phyloP scores from a whole-genome alignment of 2,888 invertebrate species.

The Frankliniella intonsa region DNA sequence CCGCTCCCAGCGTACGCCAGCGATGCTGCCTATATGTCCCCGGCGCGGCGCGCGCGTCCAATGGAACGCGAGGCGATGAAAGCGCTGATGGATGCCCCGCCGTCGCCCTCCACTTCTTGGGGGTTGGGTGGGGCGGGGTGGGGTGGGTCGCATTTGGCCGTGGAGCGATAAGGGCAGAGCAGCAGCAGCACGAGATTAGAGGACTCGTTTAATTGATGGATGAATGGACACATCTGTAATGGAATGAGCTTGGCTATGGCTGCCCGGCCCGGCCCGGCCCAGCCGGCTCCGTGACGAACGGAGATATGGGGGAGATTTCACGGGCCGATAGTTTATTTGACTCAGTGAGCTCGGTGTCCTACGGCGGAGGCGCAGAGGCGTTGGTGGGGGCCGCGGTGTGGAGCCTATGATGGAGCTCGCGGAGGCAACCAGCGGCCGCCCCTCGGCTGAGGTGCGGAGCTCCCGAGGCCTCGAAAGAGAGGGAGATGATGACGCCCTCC shows the following conservation, averaged over 20 bases:
- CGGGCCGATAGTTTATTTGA: constrained; percentile 3
- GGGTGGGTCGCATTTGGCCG: too few species aligned
- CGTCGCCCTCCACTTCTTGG: too few species aligned
- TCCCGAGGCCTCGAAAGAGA: too few species aligned
- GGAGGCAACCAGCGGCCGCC: too few species aligned
- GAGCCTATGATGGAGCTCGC: too few species aligned
- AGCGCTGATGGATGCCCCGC: constrained; percentile 7
- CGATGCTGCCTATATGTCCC: too few species aligned
- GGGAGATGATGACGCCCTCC: too few species aligned
- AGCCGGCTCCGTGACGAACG: not conserved
- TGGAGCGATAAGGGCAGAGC: not conserved
- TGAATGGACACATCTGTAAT: not conserved
- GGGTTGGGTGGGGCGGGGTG: too few species aligned
- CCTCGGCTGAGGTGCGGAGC: too few species aligned
- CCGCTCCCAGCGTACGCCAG: too few species aligned
- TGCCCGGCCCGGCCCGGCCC: not conserved
- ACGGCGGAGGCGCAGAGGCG: not conserved
- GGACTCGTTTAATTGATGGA: not conserved
- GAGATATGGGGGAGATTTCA: not conserved
- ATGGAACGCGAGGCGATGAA: not conserved
- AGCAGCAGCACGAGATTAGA: not conserved
- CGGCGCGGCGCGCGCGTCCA: not conserved
- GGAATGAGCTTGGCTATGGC: not conserved
- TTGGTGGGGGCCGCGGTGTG: not conserved
- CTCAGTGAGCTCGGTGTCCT: not conserved